Percentiles rank a stretch among this genome's conserved stretches.
Evolutionary conservation across 2,113 vertebrate species (phyloP).

Genomic region (Brachionichthys hirsutus): DNA sequence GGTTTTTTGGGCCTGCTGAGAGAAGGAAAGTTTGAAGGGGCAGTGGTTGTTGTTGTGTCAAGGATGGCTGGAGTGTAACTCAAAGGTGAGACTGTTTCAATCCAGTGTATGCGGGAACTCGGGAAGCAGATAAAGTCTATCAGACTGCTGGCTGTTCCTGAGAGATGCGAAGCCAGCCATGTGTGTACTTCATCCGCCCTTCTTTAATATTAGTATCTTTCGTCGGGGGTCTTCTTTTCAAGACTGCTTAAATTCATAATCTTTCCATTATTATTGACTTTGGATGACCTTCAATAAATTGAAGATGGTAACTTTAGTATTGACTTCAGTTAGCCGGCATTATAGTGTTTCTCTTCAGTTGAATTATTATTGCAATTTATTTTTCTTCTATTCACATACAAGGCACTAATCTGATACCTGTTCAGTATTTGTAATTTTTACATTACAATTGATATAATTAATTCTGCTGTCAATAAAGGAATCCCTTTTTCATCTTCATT

Average conservation of each 20-base stretch:
- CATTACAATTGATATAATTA: too few species aligned
- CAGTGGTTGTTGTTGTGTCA: too few species aligned
- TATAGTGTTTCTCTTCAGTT: not conserved
- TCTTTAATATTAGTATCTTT: conserved; percentile 42
- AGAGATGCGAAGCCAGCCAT: conserved; percentile 46
- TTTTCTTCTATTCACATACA: too few species aligned
- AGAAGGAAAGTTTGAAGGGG: too few species aligned
- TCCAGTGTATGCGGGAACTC: conserved; percentile 29
- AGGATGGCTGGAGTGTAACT: too few species aligned
- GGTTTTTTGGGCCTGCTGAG: too few species aligned
- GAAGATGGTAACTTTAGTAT: conserved; percentile 33
- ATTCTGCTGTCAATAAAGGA: too few species aligned
- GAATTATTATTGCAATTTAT: too few species aligned
- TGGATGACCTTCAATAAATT: conserved; percentile 26
- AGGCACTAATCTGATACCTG: too few species aligned
- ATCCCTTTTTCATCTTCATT: too few species aligned
- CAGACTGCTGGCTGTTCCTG: conserved; percentile 38
- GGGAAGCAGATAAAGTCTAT: conserved; percentile 34
- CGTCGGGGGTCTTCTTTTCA: conserved; percentile 29
- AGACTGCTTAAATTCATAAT: conserved; percentile 32
- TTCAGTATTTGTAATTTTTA: too few species aligned
- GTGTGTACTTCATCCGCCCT: conserved; percentile 31
- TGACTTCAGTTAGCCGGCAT: conserved; percentile 28
- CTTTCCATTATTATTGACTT: conserved; percentile 59
- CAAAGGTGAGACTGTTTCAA: conserved; percentile 20